Evolutionary conservation across 2,113 vertebrate genomes (phyloP).

Genomic region (Callorhinus ursinus): DNA sequence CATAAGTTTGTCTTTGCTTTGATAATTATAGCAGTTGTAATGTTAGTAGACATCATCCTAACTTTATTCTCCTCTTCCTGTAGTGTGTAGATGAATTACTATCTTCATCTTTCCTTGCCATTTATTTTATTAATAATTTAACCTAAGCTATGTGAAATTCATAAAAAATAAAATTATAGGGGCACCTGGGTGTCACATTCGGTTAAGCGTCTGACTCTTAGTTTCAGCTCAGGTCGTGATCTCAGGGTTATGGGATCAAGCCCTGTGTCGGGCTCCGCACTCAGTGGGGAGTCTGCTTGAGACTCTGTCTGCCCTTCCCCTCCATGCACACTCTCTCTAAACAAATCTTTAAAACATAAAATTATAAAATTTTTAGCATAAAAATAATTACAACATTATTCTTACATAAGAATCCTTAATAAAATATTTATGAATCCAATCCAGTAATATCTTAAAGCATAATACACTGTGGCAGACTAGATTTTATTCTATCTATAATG

Average conservation of each 20-base stretch:
- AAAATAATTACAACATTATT: background rate
- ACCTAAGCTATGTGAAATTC: background rate
- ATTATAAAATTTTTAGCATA: background rate
- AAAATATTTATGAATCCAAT: conserved; percentile 18
- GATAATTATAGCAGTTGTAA: background rate
- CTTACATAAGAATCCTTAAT: background rate
- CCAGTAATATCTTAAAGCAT: background rate
- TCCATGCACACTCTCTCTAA: background rate
- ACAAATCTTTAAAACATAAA: background rate
- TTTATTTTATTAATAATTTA: conserved; percentile 31
- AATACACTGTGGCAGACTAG: background rate
- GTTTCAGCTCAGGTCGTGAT: background rate
- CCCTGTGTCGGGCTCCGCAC: background rate
- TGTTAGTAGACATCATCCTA: background rate
- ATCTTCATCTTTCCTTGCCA: background rate
- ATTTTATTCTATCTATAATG: background rate
- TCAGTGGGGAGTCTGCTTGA: background rate
- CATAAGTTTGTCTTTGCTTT: conserved; percentile 5
- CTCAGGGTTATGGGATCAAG: background rate
- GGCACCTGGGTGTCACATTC: background rate
- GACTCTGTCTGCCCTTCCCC: background rate
- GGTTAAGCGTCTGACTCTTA: background rate
- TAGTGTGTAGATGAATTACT: background rate
- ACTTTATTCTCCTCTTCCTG: background rate
- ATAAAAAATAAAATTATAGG: conserved; percentile 15